Conservation (phyloP, 2,797 vertebrate genomes). For the Gallirallus australis region DNA sequence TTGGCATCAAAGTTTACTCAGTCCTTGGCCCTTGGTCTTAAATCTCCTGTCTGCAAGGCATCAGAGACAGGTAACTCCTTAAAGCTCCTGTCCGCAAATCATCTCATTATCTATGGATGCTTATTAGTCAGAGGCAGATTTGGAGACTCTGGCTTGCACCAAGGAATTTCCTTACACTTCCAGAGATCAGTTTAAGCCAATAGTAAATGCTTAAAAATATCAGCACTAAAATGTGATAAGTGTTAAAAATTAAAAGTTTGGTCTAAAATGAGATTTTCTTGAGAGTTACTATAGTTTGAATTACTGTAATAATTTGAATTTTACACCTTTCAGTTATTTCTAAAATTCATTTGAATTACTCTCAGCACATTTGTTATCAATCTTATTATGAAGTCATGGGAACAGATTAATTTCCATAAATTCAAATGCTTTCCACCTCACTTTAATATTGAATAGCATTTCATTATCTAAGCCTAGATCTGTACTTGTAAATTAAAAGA, state of each 20-base stretch:
- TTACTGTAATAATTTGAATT: slow-evolving; percentile 35
- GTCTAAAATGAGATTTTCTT: slow-evolving; percentile 20
- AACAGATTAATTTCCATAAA: slow-evolving; percentile 38
- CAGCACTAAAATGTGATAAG: background rate
- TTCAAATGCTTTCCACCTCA: background rate
- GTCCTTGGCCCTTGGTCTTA: too few relatives aligned
- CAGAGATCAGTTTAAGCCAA: background rate
- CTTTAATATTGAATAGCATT: background rate
- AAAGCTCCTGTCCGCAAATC: too few relatives aligned
- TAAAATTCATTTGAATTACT: slow-evolving; percentile 28
- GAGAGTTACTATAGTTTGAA: background rate
- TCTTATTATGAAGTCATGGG: slow-evolving; percentile 14
- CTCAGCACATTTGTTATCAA: slow-evolving; percentile 21
- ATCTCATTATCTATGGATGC: too few relatives aligned
- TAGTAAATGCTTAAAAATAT: background rate
- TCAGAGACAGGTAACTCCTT: too few relatives aligned
- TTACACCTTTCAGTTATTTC: slow-evolving; percentile 8
- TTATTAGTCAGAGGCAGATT: too few relatives aligned
- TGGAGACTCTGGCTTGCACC: too few relatives aligned
- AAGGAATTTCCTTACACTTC: too few relatives aligned
- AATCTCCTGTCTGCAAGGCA: too few relatives aligned
- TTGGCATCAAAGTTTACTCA: too few relatives aligned
- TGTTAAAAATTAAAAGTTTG: background rate
- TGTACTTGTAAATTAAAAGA: slow-evolving; percentile 4
- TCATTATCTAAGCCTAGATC: background rate